Conservation (phyloP, 64 coral and sea anemone species). For the Pocillopora verrucosa region DNA sequence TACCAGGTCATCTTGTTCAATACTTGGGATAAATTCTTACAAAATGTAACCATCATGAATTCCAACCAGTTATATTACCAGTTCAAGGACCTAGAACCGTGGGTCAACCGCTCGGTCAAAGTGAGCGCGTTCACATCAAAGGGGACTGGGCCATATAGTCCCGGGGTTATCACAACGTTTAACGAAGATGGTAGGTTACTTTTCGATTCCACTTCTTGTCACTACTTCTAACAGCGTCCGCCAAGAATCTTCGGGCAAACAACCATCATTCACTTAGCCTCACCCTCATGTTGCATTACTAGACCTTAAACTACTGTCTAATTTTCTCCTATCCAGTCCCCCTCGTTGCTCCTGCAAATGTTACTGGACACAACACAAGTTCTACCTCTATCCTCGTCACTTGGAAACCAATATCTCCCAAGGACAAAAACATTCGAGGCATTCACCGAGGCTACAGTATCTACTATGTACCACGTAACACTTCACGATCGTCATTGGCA, state of each 20-base stretch:
- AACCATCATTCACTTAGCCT: neutral
- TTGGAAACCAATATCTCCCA: slow-evolving; percentile 19
- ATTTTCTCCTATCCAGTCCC: slow-evolving; percentile 27
- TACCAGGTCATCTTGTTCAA: slow-evolving; percentile 19
- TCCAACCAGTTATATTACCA: neutral
- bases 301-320: neutral
- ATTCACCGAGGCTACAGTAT: slow-evolving; percentile 57
- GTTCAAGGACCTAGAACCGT: slow-evolving; percentile 41
- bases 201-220: too few relatives aligned
- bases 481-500: neutral
- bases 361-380: slow-evolving; percentile 55
- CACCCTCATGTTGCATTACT: neutral
- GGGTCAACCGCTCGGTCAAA: slow-evolving; percentile 45
- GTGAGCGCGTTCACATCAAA: slow-evolving; percentile 41
- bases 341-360: slow-evolving; percentile 35
- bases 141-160: slow-evolving; percentile 42
- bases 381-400: slow-evolving; percentile 49
- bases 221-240: too few relatives aligned
- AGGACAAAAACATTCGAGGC: slow-evolving; percentile 28
- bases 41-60: neutral
- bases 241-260: too few relatives aligned
- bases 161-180: neutral
- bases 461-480: slow-evolving; percentile 22
- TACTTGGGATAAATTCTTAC: neutral
- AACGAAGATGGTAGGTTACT: slow-evolving; percentile 34